Percentiles rank a stretch among this genome's conserved stretches.
phyloP scores from a whole-genome alignment of 1,140 invertebrate species.

The Belonocnema kinseyi region DNA sequence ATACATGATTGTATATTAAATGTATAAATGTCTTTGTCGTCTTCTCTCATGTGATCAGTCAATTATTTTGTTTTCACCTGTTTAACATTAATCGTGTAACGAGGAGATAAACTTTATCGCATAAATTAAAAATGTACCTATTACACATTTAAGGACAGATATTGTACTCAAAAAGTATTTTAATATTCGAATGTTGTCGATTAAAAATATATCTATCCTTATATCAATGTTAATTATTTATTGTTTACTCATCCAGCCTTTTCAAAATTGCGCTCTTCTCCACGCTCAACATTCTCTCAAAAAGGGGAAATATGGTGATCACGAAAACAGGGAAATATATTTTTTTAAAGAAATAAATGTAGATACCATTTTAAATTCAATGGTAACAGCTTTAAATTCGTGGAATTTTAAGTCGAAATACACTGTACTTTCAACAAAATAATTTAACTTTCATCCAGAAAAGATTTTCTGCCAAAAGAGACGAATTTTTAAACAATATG shows the following conservation, averaged over 20 bases:
- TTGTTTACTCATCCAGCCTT: constrained; percentile 36
- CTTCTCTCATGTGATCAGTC: constrained; percentile 22
- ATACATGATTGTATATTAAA: background rate
- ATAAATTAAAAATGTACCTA: background rate
- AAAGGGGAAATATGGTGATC: too few species aligned
- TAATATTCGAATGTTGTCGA: constrained; percentile 26
- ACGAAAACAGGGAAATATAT: too few species aligned
- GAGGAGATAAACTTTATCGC: background rate
- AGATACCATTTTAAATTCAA: too few species aligned
- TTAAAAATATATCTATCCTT: constrained; percentile 31
- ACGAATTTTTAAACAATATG: too few species aligned
- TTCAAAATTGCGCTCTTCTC: constrained; percentile 41
- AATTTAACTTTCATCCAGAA: too few species aligned
- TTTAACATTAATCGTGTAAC: background rate
- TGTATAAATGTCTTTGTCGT: constrained; percentile 5
- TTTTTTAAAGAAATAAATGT: too few species aligned
- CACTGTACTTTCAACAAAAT: too few species aligned
- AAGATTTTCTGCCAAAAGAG: too few species aligned
- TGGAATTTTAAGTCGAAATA: too few species aligned
- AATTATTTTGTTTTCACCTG: constrained; percentile 16
- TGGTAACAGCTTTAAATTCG: too few species aligned
- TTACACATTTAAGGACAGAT: constrained; percentile 38
- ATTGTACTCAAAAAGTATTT: constrained; percentile 33
- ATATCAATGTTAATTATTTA: constrained; percentile 24
- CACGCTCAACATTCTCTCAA: background rate